Percentiles rank a stretch among this genome's conserved stretches.
phyloP scores from a whole-genome alignment of 2,797 vertebrate species.

The Necrosyrtes monachus region DNA sequence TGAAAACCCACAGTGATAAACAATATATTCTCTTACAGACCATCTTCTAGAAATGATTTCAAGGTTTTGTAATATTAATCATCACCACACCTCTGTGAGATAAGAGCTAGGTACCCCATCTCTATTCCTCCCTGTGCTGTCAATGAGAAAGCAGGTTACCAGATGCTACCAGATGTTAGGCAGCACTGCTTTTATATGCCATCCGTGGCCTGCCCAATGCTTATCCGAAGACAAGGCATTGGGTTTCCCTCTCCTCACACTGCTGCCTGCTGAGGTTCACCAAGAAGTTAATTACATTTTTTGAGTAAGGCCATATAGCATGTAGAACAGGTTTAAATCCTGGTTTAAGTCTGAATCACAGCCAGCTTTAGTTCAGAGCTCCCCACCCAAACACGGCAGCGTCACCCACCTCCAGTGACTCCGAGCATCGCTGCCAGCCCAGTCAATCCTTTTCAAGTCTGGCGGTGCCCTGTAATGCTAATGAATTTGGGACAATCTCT shows the following conservation, averaged over 20 bases:
- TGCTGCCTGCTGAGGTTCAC: background rate
- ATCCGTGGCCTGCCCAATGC: fast-evolving
- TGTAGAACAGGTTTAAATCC: background rate
- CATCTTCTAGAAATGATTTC: background rate
- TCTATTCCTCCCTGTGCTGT: fast-evolving
- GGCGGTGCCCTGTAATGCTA: fast-evolving
- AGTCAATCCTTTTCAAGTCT: background rate
- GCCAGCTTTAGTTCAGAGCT: background rate
- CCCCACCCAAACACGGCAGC: background rate
- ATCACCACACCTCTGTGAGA: background rate
- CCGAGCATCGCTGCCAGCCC: fast-evolving
- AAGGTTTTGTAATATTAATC: background rate
- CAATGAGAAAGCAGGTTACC: background rate
- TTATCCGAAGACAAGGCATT: background rate
- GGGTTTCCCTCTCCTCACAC: background rate
- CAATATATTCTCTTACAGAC: background rate
- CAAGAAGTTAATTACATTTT: background rate
- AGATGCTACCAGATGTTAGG: background rate
- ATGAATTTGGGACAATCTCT: background rate
- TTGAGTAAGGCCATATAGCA: fast-evolving
- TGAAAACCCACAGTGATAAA: background rate
- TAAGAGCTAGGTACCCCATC: fast-evolving
- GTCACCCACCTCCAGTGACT: fast-evolving
- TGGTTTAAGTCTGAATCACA: background rate
- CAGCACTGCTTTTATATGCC: fast-evolving